Base-by-base conservation (phyloP, 2,113 vertebrate species). In the Charina bottae region DNA sequence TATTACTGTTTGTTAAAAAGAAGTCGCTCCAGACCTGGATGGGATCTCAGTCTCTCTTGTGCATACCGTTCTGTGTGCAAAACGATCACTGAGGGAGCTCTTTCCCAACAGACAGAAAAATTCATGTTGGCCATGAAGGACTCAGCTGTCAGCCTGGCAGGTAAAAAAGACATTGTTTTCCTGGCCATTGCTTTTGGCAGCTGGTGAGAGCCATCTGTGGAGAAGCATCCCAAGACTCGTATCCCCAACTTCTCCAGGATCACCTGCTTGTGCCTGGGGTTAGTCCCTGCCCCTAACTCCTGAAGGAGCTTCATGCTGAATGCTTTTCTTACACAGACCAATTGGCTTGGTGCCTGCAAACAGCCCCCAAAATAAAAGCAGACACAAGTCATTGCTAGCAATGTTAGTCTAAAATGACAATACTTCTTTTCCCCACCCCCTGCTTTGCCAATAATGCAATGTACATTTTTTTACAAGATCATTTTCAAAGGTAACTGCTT, bases 401-500 rank as follows among this genome's bases (percentile, higher is more conserved):
- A 96, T 86, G 90, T 94, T 96, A 96, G 96, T 96, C 95, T 94
- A 96, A 96, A 98, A 98, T 97, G 97, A 98, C 97, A 92, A 95
- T 90, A 98, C 98, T 97, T 95, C 97, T 97, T 86, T 28, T 24
- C 55, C 58, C 42, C 56, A 37, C 42, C 60, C 55, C 83, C 85
- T 62, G 28, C 96, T 92, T 97, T 97, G 94, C 95, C 93, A 93
- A 95, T 97, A 96, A 97, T 97, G 97, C 98, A 95, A 95, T 95
- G 94, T 98, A 97, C 91, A 94, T 46, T 93, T 97, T 97, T 97
- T 98, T 98, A 98, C 98, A 96, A 97, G 98, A 98, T 98, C 96
- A 97, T 98, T 96, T 97, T 93, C 97, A 97, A 98, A 98, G 98
- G 98, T 98, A 98, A 98, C 98, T 96, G 97, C 98, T 98, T 98